phyloP scores from a whole-genome alignment of 2,113 vertebrate species.

The Rhinolophus ferrumequinum region DNA sequence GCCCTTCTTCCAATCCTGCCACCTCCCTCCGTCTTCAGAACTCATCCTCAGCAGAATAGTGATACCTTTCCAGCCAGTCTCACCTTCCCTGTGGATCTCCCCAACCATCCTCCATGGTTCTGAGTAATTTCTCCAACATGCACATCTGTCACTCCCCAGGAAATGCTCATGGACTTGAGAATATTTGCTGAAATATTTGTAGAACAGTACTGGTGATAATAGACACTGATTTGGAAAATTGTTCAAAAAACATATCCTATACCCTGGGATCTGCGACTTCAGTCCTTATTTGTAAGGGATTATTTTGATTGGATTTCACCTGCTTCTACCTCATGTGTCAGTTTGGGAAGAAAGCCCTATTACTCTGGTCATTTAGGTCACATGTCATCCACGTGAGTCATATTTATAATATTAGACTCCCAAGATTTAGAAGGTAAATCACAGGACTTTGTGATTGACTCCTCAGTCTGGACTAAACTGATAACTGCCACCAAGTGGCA shows the following conservation, averaged over 20 bases:
- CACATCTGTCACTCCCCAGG: neutral
- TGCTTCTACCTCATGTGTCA: neutral
- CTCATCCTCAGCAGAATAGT: accelerated
- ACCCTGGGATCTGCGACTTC: neutral
- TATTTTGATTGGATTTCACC: neutral
- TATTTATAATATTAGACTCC: neutral
- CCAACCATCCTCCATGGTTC: neutral
- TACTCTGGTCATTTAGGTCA: neutral
- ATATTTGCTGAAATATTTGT: neutral
- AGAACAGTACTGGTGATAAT: neutral
- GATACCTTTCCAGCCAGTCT: neutral
- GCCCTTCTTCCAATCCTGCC: neutral
- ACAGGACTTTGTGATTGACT: neutral
- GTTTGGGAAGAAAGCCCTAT: neutral
- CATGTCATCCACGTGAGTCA: neutral
- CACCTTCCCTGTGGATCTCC: accelerated
- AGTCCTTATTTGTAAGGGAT: neutral
- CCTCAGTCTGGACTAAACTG: neutral
- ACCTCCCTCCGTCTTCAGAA: neutral
- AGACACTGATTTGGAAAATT: neutral
- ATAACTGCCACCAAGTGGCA: slow-evolving; percentile 70
- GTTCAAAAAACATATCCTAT: neutral
- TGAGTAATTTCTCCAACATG: neutral
- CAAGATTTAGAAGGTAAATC: neutral
- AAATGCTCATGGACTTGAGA: neutral